phyloP scores from a whole-genome alignment of 2,888 invertebrate species.

The Stenurella melanura region DNA sequence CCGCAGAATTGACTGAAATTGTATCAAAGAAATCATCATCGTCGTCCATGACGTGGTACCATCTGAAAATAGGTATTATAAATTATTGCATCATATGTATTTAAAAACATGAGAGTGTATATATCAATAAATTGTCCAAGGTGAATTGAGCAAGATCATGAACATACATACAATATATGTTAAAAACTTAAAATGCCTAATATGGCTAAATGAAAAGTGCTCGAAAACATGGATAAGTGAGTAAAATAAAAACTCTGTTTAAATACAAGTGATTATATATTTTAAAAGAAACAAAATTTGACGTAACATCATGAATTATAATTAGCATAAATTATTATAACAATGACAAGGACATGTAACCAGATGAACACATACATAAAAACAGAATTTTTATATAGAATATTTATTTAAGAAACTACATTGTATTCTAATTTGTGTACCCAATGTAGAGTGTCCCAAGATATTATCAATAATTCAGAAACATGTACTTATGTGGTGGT shows the following conservation, averaged over 20 bases:
- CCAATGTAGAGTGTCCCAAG: too few relatives aligned
- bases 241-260: neutral
- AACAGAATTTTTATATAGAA: neutral
- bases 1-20: constrained; percentile 68
- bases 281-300: neutral
- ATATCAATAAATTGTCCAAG: constrained; percentile 17
- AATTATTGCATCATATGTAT: constrained; percentile 9
- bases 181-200: neutral
- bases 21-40: constrained; percentile 72
- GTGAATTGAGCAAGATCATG: constrained; percentile 18
- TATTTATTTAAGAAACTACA: neutral
- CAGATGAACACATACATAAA: neutral
- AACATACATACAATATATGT: constrained; percentile 8
- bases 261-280: neutral
- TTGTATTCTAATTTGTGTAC: too few relatives aligned
- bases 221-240: neutral
- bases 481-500: too few relatives aligned
- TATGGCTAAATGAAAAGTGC: neutral
- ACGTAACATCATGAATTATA: neutral
- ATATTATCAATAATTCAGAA: too few relatives aligned
- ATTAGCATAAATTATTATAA: neutral
- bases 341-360: neutral
- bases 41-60: constrained; percentile 62
- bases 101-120: neutral
- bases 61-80: constrained; percentile 49